Percentiles rank a stretch among this genome's conserved stretches.
Evolutionary conservation across 1,140 invertebrate species (phyloP).

Genomic region (Achroia grisella): DNA sequence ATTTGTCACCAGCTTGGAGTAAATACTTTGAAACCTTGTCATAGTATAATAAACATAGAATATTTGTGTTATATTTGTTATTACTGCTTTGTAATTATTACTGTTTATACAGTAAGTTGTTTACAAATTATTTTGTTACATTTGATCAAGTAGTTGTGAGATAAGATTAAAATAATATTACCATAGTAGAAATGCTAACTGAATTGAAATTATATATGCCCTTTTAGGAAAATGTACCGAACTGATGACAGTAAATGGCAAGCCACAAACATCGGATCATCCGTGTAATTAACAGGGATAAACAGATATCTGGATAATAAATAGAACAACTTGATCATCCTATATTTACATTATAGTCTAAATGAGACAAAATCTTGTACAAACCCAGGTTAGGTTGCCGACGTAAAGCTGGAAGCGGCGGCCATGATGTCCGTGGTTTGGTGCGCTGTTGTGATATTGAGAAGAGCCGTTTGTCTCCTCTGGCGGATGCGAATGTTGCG

Average conservation of each 20-base stretch:
- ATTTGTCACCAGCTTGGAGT: too few species aligned
- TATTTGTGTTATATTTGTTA: too few species aligned
- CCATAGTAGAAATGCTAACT: too few species aligned
- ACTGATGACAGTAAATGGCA: slow-evolving; percentile 7
- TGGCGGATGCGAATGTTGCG: slow-evolving; percentile 64
- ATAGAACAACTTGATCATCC: slow-evolving; percentile 20
- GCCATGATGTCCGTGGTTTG: slow-evolving; percentile 77
- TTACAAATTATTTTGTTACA: too few species aligned
- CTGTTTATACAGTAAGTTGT: too few species aligned
- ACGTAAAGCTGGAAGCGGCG: slow-evolving; percentile 93
- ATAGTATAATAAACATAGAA: too few species aligned
- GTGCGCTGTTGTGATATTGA: slow-evolving; percentile 81
- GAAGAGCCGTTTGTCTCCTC: slow-evolving; percentile 82
- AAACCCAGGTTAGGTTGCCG: slow-evolving; percentile 94
- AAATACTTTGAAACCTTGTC: too few species aligned
- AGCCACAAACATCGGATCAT: slow-evolving; percentile 16
- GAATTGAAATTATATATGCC: too few species aligned
- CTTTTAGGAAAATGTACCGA: too few species aligned
- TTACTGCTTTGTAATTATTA: too few species aligned
- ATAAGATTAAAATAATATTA: too few species aligned
- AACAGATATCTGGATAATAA: slow-evolving; percentile 24
- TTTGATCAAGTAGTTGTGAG: too few species aligned
- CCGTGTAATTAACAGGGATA: slow-evolving; percentile 12
- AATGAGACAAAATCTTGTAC: slow-evolving; percentile 58
- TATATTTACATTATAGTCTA: slow-evolving; percentile 53